These are phyloP conservation scores for Drosophila suboccidentalis DNA, from an alignment of 2,888 invertebrate genomes.

Conservation along the genomic window DNA sequence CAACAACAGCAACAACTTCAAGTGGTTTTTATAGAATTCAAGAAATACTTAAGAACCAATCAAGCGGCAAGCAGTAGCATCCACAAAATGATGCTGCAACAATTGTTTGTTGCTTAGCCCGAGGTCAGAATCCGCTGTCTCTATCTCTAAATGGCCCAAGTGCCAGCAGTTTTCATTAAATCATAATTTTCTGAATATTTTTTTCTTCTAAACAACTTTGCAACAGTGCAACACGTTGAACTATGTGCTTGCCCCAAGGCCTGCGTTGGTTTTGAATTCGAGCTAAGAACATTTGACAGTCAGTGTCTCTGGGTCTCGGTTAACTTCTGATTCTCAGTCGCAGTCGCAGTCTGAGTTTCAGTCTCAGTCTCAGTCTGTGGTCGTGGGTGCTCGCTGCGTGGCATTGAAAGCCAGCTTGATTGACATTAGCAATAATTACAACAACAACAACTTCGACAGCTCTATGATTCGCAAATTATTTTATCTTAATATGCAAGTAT, in stretches of 20 bases:
- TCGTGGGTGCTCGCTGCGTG: conserved; percentile 43
- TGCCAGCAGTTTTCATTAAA: conserved; percentile 36
- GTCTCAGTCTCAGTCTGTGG: conserved; percentile 26
- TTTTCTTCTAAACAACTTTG: not conserved
- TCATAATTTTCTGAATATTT: conserved; percentile 46
- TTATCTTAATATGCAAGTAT: conserved; percentile 62
- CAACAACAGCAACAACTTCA: conserved; percentile 5
- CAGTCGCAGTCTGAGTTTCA: conserved; percentile 13
- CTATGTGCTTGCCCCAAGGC: conserved; percentile 52
- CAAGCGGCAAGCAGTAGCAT: conserved; percentile 45
- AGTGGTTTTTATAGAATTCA: conserved; percentile 17
- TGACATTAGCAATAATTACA: conserved; percentile 25
- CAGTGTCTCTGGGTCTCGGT: conserved; percentile 48
- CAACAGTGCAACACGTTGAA: conserved; percentile 19
- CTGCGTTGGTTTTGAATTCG: conserved; percentile 54
- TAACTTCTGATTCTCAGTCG: conserved; percentile 26
- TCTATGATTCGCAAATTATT: conserved; percentile 35
- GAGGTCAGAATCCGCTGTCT: conserved; percentile 43
- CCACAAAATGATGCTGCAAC: conserved; percentile 57
- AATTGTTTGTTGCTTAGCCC: conserved; percentile 35
- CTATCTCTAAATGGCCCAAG: conserved; percentile 28
- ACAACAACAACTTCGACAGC: conserved; percentile 11
- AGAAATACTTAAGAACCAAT: conserved; percentile 34
- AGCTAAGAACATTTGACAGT: conserved; percentile 59
- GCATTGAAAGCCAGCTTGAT: conserved; percentile 46